Evolutionary conservation across 2,888 invertebrate genomes (phyloP), one percentile per base, ranked within the genome.

Genomic region (Balanococcus diminutus): DNA sequence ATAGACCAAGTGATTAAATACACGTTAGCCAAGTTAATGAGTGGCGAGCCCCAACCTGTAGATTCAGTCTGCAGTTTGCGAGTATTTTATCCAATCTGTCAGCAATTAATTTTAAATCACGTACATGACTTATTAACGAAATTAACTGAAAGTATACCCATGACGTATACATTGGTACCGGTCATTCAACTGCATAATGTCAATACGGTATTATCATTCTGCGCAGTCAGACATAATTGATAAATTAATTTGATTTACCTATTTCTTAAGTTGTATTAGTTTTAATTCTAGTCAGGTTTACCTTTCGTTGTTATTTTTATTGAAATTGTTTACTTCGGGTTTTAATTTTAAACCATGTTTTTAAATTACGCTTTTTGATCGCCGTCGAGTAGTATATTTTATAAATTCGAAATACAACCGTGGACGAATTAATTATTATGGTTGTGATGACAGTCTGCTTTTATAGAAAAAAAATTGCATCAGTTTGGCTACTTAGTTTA

Each of bases 151-250:
- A 89, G 89, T 87, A 88, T 91, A 90, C 90, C 91, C 83, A 92
- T 95, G 88, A 94, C 94, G 86, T 93, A 93, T 88, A 95, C 95
- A 16, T 92, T 94, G 87, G 92, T 96, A 90, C 96, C 96, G 84
- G 96, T 95, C 88, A 92, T 93, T 88, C 94, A 94, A 90, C 92
- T 96, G 89, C 95, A 95, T 91, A 94, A 94, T 91, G 94, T 94
- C 88, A 93, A 93, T 91, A 95, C 95, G 89, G 95, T 95, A 91
- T 92, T 96, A 88, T 96, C 96, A 87, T 93, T 96, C 90, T 94
- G 94, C 90, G 96, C 95, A 25, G 92, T 96, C 88, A 91, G 96
- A 88, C 94, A 95, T 90, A 94, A 93, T 89, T 94, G 90, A 89
- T 31, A 67, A 51, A 31, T 72, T 32, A 28, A 75, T 32, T 75